These are phyloP conservation scores for Augochlora pura DNA, from an alignment of 1,140 invertebrate species.

Conservation along the genomic window DNA sequence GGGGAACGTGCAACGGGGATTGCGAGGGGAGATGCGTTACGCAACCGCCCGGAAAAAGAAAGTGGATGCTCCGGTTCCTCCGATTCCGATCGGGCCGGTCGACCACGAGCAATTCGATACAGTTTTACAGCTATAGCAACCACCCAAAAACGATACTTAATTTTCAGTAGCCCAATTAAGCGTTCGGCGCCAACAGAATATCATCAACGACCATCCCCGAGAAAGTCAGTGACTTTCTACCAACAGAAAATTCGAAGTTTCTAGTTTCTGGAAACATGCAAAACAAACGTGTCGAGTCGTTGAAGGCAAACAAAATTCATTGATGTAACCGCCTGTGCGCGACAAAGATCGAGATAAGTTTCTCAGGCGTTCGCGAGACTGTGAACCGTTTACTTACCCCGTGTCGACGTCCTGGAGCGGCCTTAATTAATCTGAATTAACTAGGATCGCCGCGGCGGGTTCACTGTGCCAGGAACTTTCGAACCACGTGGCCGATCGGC, in stretches of 20 bases:
- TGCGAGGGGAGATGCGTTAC: neutral
- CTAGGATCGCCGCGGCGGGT: neutral
- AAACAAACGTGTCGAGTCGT: neutral
- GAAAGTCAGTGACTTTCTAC: slow-evolving; percentile 20
- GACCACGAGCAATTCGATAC: neutral
- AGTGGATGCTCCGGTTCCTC: slow-evolving; percentile 28
- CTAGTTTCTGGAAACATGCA: neutral
- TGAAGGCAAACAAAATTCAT: no score
- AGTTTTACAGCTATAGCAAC: no score
- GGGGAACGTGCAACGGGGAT: neutral
- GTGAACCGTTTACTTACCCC: slow-evolving; percentile 2
- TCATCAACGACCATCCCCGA: neutral
- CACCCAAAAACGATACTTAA: no score
- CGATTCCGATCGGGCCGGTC: neutral
- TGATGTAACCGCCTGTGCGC: no score
- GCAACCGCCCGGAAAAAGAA: slow-evolving; percentile 25
- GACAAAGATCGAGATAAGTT: no score
- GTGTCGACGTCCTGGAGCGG: neutral
- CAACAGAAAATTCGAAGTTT: neutral
- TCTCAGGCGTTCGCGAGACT: no score
- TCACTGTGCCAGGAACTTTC: neutral
- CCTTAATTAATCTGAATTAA: no score
- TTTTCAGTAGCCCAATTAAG: no score
- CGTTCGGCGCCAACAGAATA: no score
- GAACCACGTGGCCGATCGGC: neutral